Evolutionary conservation across 2,113 vertebrate species (phyloP).

Genomic region (Neotoma lepida): DNA sequence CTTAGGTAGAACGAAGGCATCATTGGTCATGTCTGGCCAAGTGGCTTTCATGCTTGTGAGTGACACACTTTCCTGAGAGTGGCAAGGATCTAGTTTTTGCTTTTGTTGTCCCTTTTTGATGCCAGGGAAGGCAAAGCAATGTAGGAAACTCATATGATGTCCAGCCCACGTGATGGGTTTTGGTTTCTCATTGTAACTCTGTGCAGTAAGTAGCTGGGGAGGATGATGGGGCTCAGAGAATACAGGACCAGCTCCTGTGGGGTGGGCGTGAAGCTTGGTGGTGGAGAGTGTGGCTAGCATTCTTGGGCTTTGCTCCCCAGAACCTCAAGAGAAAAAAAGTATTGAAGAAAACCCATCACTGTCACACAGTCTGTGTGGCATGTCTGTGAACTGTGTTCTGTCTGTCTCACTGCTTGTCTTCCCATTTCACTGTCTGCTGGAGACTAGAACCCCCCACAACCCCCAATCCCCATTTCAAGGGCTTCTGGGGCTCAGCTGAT

Average conservation of each 20-base stretch:
- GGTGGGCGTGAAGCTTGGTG: neutral
- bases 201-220: neutral
- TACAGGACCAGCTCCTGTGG: neutral
- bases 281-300: too few relatives aligned
- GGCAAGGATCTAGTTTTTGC: neutral
- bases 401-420: neutral
- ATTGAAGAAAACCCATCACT: neutral
- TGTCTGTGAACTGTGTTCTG: neutral
- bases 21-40: neutral
- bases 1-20: neutral
- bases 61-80: neutral
- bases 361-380: neutral
- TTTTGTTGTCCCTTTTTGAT: neutral
- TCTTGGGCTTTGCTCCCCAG: neutral
- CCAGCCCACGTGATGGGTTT: fast-evolving
- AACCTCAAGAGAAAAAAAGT: neutral
- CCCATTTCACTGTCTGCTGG: neutral
- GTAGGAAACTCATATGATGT: neutral
- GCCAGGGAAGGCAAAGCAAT: neutral
- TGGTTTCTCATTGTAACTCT: neutral
- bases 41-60: neutral
- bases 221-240: neutral
- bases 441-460: neutral
- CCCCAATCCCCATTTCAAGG: fast-evolving
- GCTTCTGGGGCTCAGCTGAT: neutral